Base-by-base conservation (phyloP, 2,113 vertebrate genomes). In the Oryzias javanicus region DNA sequence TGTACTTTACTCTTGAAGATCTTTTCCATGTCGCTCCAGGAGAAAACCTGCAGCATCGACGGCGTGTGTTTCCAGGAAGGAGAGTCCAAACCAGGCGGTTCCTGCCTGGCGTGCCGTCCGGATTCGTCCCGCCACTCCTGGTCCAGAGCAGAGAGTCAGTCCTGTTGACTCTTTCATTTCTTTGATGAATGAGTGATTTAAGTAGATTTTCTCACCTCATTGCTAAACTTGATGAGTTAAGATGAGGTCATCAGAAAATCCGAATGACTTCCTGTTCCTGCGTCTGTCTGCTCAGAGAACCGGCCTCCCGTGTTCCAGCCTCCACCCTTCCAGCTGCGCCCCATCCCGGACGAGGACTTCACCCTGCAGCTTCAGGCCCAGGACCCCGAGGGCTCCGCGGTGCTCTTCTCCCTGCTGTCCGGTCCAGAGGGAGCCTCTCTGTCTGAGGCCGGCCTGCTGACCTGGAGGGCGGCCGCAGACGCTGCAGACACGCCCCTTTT, bases 31-130 rank as follows among this genome's bases (percentile, higher is more conserved):
- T 41, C 22, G 61, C 55, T 40, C 47, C 76, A 98, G 96, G 93
- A 95, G 81, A 94, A 93, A 82, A 90, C 89, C 1, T 98, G 96
- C 87, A 90, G 84, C 78, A 95, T 96, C 19, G 88, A 93, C 70
- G 91, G 93, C 4, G 27, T 90, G 53, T 98, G 95, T 83, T 94
- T 94, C 14, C 77, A 58, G 29, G 93, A 95, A 68, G 93, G 91
- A 1, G 90, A 93, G 59, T 78, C 65, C 78, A 93, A 89, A 78
- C 92, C 93, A 71, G 86, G 67, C 74, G 95, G 86, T 61, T 86
- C 92, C 35, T 97, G 94, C 72, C 87, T 94, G 74, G 70, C 89
- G 19, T 97, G 95, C 79, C 93, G 83, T 66, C 92, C 95, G 0
- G 81, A 92, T 24, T 61, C 90, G n/a, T 95, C 94, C 76, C 92